Evolutionary conservation across 2,888 invertebrate species (phyloP), one percentile per base, ranked within the genome.

Genomic region (Platerodrilus igneus): DNA sequence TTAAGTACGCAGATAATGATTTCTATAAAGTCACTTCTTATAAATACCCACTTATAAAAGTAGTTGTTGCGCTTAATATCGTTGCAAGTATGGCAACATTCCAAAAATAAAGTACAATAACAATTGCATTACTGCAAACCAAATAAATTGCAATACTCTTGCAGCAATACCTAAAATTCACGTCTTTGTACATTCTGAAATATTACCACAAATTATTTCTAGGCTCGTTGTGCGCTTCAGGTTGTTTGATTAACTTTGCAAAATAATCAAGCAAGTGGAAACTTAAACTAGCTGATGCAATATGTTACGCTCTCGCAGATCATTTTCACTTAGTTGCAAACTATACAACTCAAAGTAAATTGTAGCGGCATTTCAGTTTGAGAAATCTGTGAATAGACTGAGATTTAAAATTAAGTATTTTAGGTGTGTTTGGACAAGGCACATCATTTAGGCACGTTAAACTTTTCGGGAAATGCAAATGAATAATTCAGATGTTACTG

Each of bases 401-500:
- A 28, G 26, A 32, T 34, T 9, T 35, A 19, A 40, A 40, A 40
- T 40, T 34, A 40, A 40, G 40, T 40, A 35, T 40, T 40, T 40
- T 35, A 40, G 34, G 40, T 40, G 40, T 34, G 35, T 25, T 22
- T 33, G 17, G 27, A 18, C 35, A 23, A 17, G 27, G 20, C 35
- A 23, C 30, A 39, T 34, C 34, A 28, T 34, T 29, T 16, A 23
- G 34, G 29, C 33, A 30, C 22, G 29, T 35, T 33, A 37, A 42
- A 42, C 42, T 33, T 34, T 33, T 30, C 33, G 33, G 28, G 33
- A 42, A 42, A 23, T 42, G 34, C 34, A 42, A 42, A 42, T 42
- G 42, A 42, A 42, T 44, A 44, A 47, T 47, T 47, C 43, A 44
- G 35, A 41, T 41, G 38, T 44, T 43, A 47, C 40, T 37, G 23